A percentile compares a stretch with the other conserved stretches of the same genome.
Evolutionary conservation across 2,888 invertebrate genomes (phyloP).

Genomic region (Pyralis farinalis): DNA sequence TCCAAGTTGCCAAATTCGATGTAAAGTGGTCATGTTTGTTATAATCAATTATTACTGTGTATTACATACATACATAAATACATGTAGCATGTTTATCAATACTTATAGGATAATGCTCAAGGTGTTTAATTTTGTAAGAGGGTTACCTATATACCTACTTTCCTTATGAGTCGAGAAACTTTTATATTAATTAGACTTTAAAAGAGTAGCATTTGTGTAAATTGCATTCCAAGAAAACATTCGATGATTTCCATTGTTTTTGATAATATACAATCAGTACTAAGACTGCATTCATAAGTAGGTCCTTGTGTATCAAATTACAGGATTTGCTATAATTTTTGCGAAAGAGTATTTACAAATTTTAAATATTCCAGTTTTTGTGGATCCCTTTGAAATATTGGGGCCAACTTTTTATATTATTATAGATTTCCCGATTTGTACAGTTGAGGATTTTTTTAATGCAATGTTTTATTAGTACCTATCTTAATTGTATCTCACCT

Average conservation of each 20-base stretch:
- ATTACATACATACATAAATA: constrained; percentile 35
- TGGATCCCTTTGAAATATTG: constrained; percentile 69
- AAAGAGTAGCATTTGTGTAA: constrained; percentile 50
- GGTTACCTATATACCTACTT: constrained; percentile 52
- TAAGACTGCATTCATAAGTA: constrained; percentile 70
- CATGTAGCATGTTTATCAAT: constrained; percentile 70
- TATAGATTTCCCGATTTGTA: constrained; percentile 37
- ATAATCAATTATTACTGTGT: constrained; percentile 64
- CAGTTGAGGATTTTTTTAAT: constrained; percentile 29
- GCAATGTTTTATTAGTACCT: constrained; percentile 20
- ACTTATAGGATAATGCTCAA: constrained; percentile 75
- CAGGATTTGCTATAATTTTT: constrained; percentile 55
- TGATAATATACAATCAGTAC: constrained; percentile 59
- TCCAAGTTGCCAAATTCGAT: constrained; percentile 75
- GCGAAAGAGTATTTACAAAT: constrained; percentile 54
- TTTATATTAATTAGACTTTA: constrained; percentile 44
- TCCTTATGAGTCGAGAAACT: constrained; percentile 44
- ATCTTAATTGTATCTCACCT: constrained; percentile 5
- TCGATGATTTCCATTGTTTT: constrained; percentile 56
- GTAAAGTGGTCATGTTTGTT: constrained; percentile 65
- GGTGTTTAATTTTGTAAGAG: constrained; percentile 63
- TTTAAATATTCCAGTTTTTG: constrained; percentile 61
- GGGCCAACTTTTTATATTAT: constrained; percentile 74
- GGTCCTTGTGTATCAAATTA: constrained; percentile 50
- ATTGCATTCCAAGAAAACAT: constrained; percentile 62